phyloP scores from a whole-genome alignment of 2,888 invertebrate genomes.

The Fragum fragum region DNA sequence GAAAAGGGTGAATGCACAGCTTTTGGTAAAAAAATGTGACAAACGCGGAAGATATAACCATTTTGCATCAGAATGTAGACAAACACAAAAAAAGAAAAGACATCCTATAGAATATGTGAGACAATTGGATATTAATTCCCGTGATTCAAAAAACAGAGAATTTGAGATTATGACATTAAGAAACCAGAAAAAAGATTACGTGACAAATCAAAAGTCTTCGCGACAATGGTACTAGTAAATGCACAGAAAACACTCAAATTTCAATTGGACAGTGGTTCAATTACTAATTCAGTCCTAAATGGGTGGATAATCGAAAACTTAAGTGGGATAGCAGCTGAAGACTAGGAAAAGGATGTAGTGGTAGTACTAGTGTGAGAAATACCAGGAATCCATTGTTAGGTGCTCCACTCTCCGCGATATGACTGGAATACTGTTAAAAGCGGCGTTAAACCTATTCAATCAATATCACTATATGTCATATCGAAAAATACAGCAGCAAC shows the following conservation, averaged over 20 bases:
- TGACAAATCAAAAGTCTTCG: constrained; percentile 11
- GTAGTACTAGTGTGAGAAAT: no score
- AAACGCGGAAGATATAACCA: background rate
- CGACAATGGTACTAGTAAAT: constrained; percentile 18
- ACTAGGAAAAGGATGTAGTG: no score
- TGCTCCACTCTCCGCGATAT: no score
- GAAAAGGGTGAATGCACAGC: background rate
- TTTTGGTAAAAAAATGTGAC: background rate
- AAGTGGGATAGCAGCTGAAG: no score
- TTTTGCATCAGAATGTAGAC: background rate
- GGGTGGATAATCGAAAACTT: no score
- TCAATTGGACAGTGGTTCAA: constrained; percentile 18
- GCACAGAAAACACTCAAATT: constrained; percentile 10
- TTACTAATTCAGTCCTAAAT: background rate
- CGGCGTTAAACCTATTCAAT: no score
- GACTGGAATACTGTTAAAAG: no score
- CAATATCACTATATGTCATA: no score
- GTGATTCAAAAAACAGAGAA: background rate
- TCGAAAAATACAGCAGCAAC: no score
- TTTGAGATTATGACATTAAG: constrained; percentile 17
- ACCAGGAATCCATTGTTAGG: no score
- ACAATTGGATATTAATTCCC: background rate
- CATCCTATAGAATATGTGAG: background rate
- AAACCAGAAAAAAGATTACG: background rate
- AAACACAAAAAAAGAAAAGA: background rate